A percentile compares a stretch with the other conserved stretches of the same genome.
phyloP scores from a whole-genome alignment of 2,888 invertebrate species.

The Leptarthrus brevirostris region DNA sequence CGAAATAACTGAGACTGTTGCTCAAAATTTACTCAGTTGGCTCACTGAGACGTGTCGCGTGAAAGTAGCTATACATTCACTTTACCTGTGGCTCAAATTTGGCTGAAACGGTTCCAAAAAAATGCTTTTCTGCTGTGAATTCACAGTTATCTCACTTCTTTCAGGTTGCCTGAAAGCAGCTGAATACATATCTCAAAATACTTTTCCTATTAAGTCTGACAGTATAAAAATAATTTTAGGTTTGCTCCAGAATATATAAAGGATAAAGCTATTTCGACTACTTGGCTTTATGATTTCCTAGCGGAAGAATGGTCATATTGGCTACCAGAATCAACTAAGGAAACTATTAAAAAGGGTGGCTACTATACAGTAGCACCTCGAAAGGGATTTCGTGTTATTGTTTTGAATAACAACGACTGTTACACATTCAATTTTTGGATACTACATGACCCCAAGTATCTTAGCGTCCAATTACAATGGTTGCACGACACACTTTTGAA shows the following conservation, averaged over 20 bases:
- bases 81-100: too few species aligned
- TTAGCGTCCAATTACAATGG: conserved; percentile 84
- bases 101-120: too few species aligned
- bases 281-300: conserved; percentile 82
- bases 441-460: conserved; percentile 77
- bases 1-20: too few species aligned
- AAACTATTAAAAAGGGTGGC: conserved; percentile 75
- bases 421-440: conserved; percentile 72
- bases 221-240: conserved; percentile 52
- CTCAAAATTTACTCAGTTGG: too few species aligned
- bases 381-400: conserved; percentile 80
- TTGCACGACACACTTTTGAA: conserved; percentile 76
- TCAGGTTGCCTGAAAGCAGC: too few species aligned
- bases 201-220: too few species aligned
- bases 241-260: conserved; percentile 71
- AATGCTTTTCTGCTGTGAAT: too few species aligned
- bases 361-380: conserved; percentile 79
- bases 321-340: conserved; percentile 72
- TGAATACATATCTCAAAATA: too few species aligned
- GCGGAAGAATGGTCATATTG: conserved; percentile 78
- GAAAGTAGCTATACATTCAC: too few species aligned
- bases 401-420: conserved; percentile 84
- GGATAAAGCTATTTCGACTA: conserved; percentile 70
- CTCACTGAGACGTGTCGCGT: too few species aligned
- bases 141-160: too few species aligned